Conservation (phyloP, 2,113 vertebrate genomes). For the Sialia sialis region DNA sequence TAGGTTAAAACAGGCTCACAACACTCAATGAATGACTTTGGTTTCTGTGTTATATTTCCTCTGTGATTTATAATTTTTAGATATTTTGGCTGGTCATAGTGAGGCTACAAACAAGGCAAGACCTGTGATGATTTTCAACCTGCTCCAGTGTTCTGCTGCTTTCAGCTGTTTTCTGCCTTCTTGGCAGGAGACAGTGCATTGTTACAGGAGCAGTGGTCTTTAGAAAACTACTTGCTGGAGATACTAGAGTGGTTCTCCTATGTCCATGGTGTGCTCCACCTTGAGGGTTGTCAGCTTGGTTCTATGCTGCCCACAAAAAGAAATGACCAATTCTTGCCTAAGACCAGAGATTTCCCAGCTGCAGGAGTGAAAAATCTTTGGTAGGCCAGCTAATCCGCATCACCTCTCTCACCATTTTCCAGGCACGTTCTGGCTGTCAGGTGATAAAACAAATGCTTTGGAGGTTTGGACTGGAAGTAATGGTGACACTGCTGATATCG, state of each 20-base stretch:
- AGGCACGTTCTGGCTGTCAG: background rate
- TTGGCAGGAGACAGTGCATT: background rate
- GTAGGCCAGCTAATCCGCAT: constrained; percentile 23
- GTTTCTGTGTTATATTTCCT: background rate
- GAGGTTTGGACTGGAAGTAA: background rate
- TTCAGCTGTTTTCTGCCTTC: background rate
- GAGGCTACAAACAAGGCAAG: background rate
- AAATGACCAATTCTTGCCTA: background rate
- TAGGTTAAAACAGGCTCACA: background rate
- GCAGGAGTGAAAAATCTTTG: background rate
- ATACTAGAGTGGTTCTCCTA: rapidly evolving
- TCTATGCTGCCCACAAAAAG: background rate
- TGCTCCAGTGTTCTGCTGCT: background rate
- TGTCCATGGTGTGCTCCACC: background rate
- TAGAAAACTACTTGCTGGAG: background rate
- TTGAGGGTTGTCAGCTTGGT: background rate
- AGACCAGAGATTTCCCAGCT: background rate
- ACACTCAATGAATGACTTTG: background rate
- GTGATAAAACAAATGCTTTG: background rate
- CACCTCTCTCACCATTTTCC: constrained; percentile 10
- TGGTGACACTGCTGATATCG: background rate
- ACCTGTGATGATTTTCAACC: background rate
- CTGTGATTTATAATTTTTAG: background rate
- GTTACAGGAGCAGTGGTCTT: background rate
- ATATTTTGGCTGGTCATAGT: background rate